These are phyloP conservation scores for Apostichopus californicus DNA, from an alignment of 35 echinoderm and acorn worm species.

Conservation along the genomic window DNA sequence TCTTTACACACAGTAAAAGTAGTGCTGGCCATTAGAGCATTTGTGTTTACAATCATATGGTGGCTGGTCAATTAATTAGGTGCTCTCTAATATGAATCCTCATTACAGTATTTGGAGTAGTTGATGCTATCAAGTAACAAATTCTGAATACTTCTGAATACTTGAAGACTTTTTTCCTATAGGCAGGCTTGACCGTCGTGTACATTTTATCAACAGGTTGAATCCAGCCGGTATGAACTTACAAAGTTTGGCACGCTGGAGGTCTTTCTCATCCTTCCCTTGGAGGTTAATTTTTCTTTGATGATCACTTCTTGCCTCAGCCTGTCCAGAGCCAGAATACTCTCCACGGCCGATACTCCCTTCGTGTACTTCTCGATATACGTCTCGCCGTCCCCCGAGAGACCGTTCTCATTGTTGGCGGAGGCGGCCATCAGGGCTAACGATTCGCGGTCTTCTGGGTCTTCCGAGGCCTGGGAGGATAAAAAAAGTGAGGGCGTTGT, in stretches of 20 bases:
- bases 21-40: too few relatives aligned
- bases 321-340: conserved; percentile 93
- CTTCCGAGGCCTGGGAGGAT: conserved; percentile 76
- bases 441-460: conserved; percentile 94
- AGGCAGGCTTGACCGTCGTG: too few relatives aligned
- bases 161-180: too few relatives aligned
- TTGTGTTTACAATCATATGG: too few relatives aligned
- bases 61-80: too few relatives aligned
- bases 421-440: conserved; percentile 96
- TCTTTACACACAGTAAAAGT: too few relatives aligned
- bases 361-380: conserved; percentile 99
- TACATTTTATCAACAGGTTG: too few relatives aligned
- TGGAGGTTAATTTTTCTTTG: conserved; percentile 92
- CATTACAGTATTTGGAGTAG: too few relatives aligned
- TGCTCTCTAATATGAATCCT: too few relatives aligned
- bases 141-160: too few relatives aligned
- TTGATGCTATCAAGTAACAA: too few relatives aligned
- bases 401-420: conserved; percentile 77
- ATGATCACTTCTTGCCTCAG: conserved; percentile 96
- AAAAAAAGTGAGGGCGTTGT: neutral
- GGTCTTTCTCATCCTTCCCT: conserved; percentile 91
- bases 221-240: conserved; percentile 14
- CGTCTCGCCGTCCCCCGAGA: conserved; percentile 83
- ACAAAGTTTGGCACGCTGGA: conserved; percentile 98
- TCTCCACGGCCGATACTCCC: conserved; percentile 96